phyloP scores from a whole-genome alignment of 2,797 vertebrate species.

The Takifugu rubripes region DNA sequence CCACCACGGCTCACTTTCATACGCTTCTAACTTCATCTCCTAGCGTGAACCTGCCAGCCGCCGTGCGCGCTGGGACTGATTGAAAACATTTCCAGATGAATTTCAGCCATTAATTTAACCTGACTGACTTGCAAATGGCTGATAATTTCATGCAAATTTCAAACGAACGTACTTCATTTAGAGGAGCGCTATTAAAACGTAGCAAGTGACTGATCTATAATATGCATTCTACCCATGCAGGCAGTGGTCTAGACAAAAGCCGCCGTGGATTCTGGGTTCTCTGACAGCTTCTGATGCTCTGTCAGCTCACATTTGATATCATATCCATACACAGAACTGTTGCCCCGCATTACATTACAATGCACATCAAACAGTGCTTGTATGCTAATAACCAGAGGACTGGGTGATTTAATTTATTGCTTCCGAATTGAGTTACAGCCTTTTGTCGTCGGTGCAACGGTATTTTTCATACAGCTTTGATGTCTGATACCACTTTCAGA shows the following conservation, averaged over 20 bases:
- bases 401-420: background rate
- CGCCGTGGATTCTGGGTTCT: conserved; percentile 45
- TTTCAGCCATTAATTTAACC: conserved; percentile 38
- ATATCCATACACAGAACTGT: conserved; percentile 24
- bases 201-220: conserved; percentile 37
- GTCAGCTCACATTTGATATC: conserved; percentile 31
- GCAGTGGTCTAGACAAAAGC: conserved; percentile 44
- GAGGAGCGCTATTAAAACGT: conserved; percentile 39
- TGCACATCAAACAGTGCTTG: background rate
- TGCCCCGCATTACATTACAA: conserved; percentile 15
- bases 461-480: background rate
- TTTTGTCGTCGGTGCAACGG: background rate
- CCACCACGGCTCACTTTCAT: conserved; percentile 17
- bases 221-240: conserved; percentile 29
- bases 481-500: background rate
- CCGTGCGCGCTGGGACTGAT: conserved; percentile 25
- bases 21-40: conserved; percentile 22
- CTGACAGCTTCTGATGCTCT: conserved; percentile 47
- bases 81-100: conserved; percentile 30
- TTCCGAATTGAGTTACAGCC: background rate
- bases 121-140: conserved; percentile 30
- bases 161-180: conserved; percentile 43
- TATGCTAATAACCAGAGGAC: conserved; percentile 3
- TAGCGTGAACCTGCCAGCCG: conserved; percentile 10
- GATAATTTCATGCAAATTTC: conserved; percentile 38